Percentiles rank a stretch among this genome's conserved stretches.
Evolutionary conservation across 2,113 vertebrate genomes (phyloP).

Genomic region (Scomber colias): DNA sequence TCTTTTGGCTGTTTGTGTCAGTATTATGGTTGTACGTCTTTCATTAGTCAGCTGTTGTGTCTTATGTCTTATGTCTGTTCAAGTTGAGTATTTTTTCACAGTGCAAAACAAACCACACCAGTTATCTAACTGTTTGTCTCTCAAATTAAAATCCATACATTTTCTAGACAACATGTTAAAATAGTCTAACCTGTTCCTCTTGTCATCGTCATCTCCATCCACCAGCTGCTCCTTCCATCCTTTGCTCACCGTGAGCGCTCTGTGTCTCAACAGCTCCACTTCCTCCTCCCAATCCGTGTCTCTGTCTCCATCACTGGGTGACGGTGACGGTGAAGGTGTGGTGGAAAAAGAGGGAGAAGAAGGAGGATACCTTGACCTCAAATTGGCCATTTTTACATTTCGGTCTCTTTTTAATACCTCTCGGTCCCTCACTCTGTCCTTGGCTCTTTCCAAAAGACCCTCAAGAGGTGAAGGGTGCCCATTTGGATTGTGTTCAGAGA

Average conservation of each 20-base stretch:
- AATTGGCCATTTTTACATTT: not conserved
- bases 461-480: conserved; percentile 58
- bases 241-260: conserved; percentile 51
- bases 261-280: conserved; percentile 54
- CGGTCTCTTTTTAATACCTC: conserved; percentile 38
- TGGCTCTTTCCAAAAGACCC: conserved; percentile 75
- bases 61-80: too few relatives aligned
- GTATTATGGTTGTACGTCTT: too few relatives aligned
- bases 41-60: too few relatives aligned
- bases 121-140: too few relatives aligned
- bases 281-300: conserved; percentile 68
- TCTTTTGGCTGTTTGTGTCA: too few relatives aligned
- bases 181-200: conserved; percentile 72
- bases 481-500: not conserved
- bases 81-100: too few relatives aligned
- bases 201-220: conserved; percentile 75
- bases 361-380: conserved; percentile 16
- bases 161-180: not conserved
- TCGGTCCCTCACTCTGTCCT: conserved; percentile 60
- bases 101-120: too few relatives aligned
- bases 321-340: conserved; percentile 48
- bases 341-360: conserved; percentile 48
- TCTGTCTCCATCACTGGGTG: conserved; percentile 65
- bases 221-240: conserved; percentile 79
- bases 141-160: not conserved